Evolutionary conservation across 2,888 invertebrate genomes (phyloP), one percentile per base, ranked within the genome.

Genomic region (Melolontha melolontha): DNA sequence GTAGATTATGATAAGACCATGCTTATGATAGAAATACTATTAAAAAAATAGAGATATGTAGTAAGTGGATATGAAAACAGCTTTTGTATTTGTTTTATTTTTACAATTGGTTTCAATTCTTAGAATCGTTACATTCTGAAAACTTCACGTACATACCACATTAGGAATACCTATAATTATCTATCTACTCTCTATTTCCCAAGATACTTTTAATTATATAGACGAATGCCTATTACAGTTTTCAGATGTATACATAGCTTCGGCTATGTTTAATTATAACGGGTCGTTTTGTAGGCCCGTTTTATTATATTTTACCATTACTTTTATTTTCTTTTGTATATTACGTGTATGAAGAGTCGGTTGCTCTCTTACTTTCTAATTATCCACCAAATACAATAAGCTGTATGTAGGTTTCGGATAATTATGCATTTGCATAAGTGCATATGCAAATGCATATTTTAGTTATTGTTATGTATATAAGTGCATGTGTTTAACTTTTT

Each of bases 321-420:
- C 17, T 55, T 11, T 55, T 40, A 11, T 29, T 16, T 62, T 34
- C 59, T 47, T 44, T 47, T 62, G 34, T 62, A 34, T 14, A 59
- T 47, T 44, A 34, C 44, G 39, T 27, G 44, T 29, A 29, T 12
- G 41, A 14, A 44, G 27, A 34, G 12, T 17, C 44, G n/a, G 44
- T n/a, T n/a, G 7, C 44, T 44, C 41, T 66, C 64, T 40, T 41
- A 27, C 66, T 66, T 66, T 66, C 66, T 66, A 66, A 66, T 66
- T 66, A 66, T 29, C 47, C 51, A 10, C 34, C 47, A 63, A 52
- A 64, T 47, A 64, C 49, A 64, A 64, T 68, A 68, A 54, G n/a
- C n/a, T n/a, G n/a, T n/a, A n/a, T n/a, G n/a, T n/a, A n/a, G n/a
- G n/a, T n/a, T n/a, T n/a, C n/a, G n/a, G n/a, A n/a, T n/a, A n/a